Evolutionary conservation across 2,888 invertebrate species (phyloP).

Genomic region (Limnephilus auricula): DNA sequence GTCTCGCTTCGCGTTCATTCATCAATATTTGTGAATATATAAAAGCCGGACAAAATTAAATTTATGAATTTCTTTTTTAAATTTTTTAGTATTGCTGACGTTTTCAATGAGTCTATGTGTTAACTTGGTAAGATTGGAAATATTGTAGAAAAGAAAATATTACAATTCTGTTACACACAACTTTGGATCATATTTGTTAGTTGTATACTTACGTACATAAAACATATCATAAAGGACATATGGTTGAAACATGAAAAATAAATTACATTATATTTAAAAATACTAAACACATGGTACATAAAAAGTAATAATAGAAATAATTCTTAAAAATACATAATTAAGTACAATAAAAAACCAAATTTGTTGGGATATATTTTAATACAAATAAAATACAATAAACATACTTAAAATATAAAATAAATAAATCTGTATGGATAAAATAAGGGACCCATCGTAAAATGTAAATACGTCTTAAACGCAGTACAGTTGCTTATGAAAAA

Average conservation of each 20-base stretch:
- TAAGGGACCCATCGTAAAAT: constrained; percentile 56
- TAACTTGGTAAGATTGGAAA: neutral
- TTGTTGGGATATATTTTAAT: constrained; percentile 49
- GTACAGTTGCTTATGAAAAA: constrained; percentile 50
- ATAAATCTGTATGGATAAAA: constrained; percentile 23
- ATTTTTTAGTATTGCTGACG: neutral
- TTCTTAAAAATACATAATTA: constrained; percentile 13
- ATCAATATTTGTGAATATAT: neutral
- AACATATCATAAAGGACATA: neutral
- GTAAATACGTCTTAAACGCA: constrained; percentile 61
- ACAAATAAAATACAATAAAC: constrained; percentile 57
- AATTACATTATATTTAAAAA: neutral
- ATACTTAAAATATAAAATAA: constrained; percentile 41
- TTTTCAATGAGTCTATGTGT: neutral
- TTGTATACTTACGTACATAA: neutral
- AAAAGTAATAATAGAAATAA: neutral
- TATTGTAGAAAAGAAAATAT: neutral
- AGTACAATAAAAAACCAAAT: constrained; percentile 44
- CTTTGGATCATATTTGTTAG: neutral
- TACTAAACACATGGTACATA: neutral
- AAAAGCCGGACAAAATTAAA: too few relatives aligned
- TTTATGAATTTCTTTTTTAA: too few relatives aligned
- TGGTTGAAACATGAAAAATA: neutral
- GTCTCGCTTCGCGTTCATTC: neutral
- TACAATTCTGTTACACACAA: neutral